Percentiles rank a stretch among this genome's conserved stretches.
Evolutionary conservation across 2,113 vertebrate species (phyloP).

Genomic region (Macaca mulatta): DNA sequence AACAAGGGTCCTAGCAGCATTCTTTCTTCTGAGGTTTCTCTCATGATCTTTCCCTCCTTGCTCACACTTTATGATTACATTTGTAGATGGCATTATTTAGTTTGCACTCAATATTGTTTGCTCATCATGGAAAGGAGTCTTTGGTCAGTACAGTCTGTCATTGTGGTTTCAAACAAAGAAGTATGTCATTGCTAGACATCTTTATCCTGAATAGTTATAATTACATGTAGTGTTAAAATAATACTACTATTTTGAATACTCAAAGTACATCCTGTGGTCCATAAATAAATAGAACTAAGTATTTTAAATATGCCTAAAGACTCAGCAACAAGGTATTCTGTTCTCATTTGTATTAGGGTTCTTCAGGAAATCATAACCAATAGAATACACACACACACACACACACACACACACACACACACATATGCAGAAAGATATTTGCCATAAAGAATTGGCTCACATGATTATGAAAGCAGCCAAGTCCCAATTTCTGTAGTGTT

Average conservation of each 20-base stretch:
- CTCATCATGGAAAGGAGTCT: not conserved
- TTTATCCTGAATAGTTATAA: not conserved
- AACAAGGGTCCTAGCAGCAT: not conserved
- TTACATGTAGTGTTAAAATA: not conserved
- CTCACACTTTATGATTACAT: not conserved
- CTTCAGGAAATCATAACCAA: not conserved
- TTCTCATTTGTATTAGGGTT: not conserved
- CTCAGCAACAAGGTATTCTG: not conserved
- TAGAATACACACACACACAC: not conserved
- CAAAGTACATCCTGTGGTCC: not conserved
- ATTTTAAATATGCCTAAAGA: not conserved
- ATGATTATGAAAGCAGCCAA: not conserved
- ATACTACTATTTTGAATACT: not conserved
- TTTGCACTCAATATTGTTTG: not conserved
- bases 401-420: not conserved
- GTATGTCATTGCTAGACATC: not conserved
- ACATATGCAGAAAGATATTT: not conserved
- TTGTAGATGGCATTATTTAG: not conserved
- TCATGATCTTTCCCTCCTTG: not conserved
- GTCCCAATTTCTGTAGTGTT: not conserved
- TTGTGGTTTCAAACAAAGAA: constrained; percentile 33
- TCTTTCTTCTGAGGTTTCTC: not conserved
- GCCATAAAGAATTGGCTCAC: not conserved
- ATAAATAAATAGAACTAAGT: not conserved
- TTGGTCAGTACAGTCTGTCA: not conserved